Conservation (phyloP, 2,888 invertebrate genomes). For the Dryomyza anilis region DNA sequence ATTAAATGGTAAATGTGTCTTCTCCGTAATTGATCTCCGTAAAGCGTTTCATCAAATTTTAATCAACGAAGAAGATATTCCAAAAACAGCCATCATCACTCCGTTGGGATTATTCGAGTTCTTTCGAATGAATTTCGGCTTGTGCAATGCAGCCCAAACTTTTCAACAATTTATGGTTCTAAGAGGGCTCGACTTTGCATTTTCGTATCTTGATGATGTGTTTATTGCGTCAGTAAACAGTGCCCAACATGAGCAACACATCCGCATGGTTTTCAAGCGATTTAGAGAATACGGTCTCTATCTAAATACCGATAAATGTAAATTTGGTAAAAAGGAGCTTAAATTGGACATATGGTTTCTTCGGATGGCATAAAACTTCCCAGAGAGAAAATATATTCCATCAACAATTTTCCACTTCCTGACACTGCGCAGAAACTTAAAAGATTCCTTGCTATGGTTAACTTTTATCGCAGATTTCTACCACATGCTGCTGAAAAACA, state of each 20-base stretch:
- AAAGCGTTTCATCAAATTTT: conserved; percentile 40
- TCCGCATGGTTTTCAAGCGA: no score
- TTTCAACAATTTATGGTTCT: conserved; percentile 26
- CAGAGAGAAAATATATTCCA: no score
- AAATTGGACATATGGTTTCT: no score
- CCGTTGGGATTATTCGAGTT: conserved; percentile 26
- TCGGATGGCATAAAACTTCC: no score
- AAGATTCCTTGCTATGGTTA: neutral
- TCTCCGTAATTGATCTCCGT: conserved; percentile 24
- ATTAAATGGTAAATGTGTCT: conserved; percentile 23
- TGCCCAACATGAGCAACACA: no score
- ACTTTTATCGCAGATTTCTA: neutral
- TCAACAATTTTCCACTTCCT: no score
- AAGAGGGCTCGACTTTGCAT: conserved; percentile 21
- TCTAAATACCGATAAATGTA: no score
- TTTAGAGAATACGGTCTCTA: no score
- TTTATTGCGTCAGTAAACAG: no score
- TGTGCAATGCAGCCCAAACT: conserved; percentile 25
- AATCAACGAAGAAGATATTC: conserved; percentile 33
- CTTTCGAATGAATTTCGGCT: conserved; percentile 41
- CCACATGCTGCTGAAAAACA: neutral
- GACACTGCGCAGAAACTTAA: neutral
- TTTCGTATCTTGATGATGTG: conserved; percentile 21
- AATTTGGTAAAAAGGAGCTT: no score
- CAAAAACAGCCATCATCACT: conserved; percentile 19